Conservation (phyloP, 2,797 vertebrate species). For the Adrianichthys oophorus region DNA sequence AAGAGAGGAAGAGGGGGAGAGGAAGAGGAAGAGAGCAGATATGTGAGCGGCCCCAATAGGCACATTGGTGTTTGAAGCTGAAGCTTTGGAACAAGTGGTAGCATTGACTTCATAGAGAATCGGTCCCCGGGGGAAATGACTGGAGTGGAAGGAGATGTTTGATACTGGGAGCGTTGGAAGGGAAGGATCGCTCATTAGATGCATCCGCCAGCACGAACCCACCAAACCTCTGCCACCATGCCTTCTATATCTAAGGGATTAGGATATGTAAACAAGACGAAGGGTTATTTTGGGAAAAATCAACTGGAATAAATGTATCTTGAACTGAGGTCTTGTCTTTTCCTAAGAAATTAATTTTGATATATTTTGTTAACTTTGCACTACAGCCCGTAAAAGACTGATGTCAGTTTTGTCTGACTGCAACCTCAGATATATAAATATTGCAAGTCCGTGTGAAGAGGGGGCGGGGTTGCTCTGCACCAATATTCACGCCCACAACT, state of each 20-base stretch:
- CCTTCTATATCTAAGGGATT: conserved; percentile 52
- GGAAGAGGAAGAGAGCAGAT: conserved; percentile 68
- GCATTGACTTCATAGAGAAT: conserved; percentile 71
- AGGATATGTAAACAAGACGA: conserved; percentile 59
- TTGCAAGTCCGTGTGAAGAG: neutral
- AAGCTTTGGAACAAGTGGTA: conserved; percentile 64
- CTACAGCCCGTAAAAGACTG: neutral
- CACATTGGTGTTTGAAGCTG: conserved; percentile 68
- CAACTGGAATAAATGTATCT: conserved; percentile 31
- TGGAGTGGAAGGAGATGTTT: conserved; percentile 74
- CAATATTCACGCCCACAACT: no score
- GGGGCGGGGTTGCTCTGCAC: no score
- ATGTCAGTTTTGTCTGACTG: no score
- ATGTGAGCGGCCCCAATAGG: conserved; percentile 70
- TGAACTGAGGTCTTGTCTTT: conserved; percentile 21
- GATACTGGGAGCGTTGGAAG: conserved; percentile 70
- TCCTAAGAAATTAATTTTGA: conserved; percentile 22
- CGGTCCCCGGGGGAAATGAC: conserved; percentile 70
- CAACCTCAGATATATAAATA: neutral
- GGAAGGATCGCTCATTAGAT: conserved; percentile 69
- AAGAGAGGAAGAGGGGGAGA: conserved; percentile 54
- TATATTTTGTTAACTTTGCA: neutral
- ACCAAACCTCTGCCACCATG: conserved; percentile 34
- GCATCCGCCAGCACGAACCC: conserved; percentile 51
- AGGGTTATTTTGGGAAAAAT: conserved; percentile 23